phyloP scores from a whole-genome alignment of 2,888 invertebrate genomes.

The Aleiodes testaceus region DNA sequence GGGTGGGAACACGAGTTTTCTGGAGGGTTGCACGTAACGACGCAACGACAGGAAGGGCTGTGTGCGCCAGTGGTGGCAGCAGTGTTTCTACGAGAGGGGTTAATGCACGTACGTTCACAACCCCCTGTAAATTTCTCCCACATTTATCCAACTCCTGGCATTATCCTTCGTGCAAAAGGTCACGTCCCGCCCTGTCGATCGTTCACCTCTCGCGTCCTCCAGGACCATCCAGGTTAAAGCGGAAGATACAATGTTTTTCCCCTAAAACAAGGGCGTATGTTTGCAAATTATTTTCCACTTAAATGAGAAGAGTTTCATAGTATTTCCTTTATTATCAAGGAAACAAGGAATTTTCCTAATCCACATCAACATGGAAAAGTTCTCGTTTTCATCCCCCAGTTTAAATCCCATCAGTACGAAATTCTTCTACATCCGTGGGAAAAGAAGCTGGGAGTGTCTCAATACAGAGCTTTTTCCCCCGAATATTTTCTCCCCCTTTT shows the following conservation, averaged over 20 bases:
- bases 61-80: conserved; percentile 20
- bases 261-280: neutral
- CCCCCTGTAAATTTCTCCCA: conserved; percentile 55
- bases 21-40: conserved; percentile 22
- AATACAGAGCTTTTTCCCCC: conserved; percentile 40
- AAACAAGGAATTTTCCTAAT: conserved; percentile 24
- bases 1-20: conserved; percentile 24
- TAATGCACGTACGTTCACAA: conserved; percentile 40
- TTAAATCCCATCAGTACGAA: too few relatives aligned
- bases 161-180: conserved; percentile 72
- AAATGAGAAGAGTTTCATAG: too few relatives aligned
- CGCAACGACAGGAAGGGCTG: neutral
- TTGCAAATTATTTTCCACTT: too few relatives aligned
- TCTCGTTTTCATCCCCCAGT: too few relatives aligned
- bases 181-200: conserved; percentile 70
- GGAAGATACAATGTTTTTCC: conserved; percentile 56
- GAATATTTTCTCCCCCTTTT: conserved; percentile 50
- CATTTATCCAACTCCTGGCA: conserved; percentile 51
- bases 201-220: conserved; percentile 65
- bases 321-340: too few relatives aligned
- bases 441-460: conserved; percentile 34
- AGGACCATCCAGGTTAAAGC: conserved; percentile 66
- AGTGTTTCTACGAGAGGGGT: conserved; percentile 32
- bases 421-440: neutral
- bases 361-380: too few relatives aligned